Conservation (phyloP, 2,113 vertebrate species). For the Oostethus manadensis region DNA sequence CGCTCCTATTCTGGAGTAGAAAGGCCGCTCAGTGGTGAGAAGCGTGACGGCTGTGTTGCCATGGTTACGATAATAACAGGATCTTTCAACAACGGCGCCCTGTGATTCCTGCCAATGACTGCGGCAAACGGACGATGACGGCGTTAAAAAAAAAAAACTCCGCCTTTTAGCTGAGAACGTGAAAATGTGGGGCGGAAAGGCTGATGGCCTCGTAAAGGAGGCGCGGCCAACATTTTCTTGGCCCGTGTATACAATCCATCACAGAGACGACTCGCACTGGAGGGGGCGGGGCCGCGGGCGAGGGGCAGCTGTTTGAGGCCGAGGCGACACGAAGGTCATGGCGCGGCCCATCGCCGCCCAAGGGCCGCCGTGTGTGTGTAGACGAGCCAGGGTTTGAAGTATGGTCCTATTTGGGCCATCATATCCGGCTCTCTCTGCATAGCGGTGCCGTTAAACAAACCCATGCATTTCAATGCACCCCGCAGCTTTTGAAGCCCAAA, state of each 20-base stretch:
- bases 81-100: not conserved
- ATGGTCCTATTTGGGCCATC: conserved; percentile 35
- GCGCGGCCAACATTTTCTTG: not conserved
- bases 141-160: too few relatives aligned
- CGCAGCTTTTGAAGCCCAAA: conserved; percentile 52
- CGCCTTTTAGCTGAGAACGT: not conserved
- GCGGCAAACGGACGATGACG: not conserved
- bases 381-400: conserved; percentile 8
- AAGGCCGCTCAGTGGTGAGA: not conserved
- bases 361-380: too few relatives aligned
- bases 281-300: too few relatives aligned
- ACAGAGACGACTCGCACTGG: too few relatives aligned
- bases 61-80: not conserved
- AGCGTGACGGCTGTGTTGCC: not conserved
- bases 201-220: not conserved
- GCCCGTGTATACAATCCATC: not conserved
- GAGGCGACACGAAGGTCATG: too few relatives aligned
- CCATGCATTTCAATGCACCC: conserved; percentile 53
- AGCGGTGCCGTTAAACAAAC: conserved; percentile 40
- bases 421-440: conserved; percentile 25
- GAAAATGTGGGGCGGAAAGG: not conserved
- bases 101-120: not conserved
- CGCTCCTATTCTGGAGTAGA: too few relatives aligned
- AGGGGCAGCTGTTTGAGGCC: too few relatives aligned
- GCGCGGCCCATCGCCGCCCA: too few relatives aligned